Base-by-base conservation (phyloP, 2,888 invertebrate species). In the Colletes collaris region DNA sequence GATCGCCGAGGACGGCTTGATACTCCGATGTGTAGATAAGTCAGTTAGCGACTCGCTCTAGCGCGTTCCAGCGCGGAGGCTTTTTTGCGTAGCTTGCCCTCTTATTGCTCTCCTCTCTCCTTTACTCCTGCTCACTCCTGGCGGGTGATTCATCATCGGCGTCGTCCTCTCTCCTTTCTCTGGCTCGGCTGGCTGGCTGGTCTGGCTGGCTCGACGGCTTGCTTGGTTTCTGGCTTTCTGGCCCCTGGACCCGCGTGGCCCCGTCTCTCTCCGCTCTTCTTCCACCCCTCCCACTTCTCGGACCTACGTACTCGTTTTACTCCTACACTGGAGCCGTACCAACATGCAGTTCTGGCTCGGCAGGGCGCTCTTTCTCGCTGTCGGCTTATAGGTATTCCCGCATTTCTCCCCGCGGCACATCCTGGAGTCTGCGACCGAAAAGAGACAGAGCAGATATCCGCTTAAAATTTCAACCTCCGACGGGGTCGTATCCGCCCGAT, bases 1-100 rank as follows among this genome's bases (percentile, higher is more conserved):
- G 63, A 73, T 62, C 60, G 82, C 68, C 74, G 77, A 70, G 81
- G 76, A 84, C 73, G 75, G 79, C 67, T 82, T 69, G 79, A 83
- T 78, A 76, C 74, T 70, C 67, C 63, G 86, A 86, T 87, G 84
- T 81, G 81, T 82, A 89, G 92, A 92, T 92, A 92, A 92, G 92
- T 92, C 90, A 89, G 91, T 89, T 88, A 91, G 91, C 89, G 91
- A 91, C 89, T 90, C 91, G 91, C 88, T 92, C 91, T 92, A 92
- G 89, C 92, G 91, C 92, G 90, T 89, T 90, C 88, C 88, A 83
- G 83, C 86, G 83, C 83, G 80, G 75, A 85, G 71, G 80, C 86
- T 84, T 89, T 89, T 89, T 89, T 89, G 86, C 86, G 84, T 88
- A 81, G 79, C 81, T 37, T 64, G 81, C 84, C 83, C 79, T 84